Evolutionary conservation across 2,797 vertebrate species (phyloP).

Genomic region (Aphelocoma californica): DNA sequence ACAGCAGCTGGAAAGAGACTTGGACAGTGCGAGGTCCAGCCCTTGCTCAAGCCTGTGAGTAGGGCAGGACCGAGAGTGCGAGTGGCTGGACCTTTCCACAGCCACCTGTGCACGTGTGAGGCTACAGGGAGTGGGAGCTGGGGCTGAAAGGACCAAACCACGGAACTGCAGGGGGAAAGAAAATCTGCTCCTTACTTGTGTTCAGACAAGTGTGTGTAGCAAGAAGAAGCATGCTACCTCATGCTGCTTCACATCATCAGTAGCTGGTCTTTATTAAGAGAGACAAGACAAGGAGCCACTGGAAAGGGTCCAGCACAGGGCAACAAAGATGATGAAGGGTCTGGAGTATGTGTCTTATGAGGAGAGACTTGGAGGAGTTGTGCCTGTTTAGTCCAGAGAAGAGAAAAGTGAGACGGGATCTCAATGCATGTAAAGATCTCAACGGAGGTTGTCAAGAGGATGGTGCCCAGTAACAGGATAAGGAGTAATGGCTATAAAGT

Average conservation of each 20-base stretch:
- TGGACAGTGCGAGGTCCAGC: rapidly evolving
- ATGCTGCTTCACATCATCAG: neutral
- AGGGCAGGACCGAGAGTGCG: neutral
- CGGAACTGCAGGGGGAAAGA: neutral
- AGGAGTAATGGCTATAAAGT: neutral
- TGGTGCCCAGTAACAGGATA: neutral
- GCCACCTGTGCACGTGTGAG: rapidly evolving
- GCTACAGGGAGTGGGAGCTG: neutral
- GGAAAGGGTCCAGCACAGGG: neutral
- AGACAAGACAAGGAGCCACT: neutral
- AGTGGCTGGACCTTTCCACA: neutral
- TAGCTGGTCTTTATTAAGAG: neutral
- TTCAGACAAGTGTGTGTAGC: neutral
- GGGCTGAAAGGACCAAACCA: neutral
- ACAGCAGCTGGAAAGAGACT: rapidly evolving
- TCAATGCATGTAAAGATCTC: neutral
- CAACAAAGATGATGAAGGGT: neutral
- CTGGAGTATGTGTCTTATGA: neutral
- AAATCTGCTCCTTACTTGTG: rapidly evolving
- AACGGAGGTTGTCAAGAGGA: neutral
- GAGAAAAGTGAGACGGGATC: too few species aligned
- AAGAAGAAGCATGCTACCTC: neutral
- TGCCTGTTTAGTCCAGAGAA: neutral
- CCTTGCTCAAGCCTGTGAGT: neutral
- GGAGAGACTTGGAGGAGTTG: neutral